phyloP scores from a whole-genome alignment of 35 echinoderm and acorn worm genomes.

The Patiria miniata region DNA sequence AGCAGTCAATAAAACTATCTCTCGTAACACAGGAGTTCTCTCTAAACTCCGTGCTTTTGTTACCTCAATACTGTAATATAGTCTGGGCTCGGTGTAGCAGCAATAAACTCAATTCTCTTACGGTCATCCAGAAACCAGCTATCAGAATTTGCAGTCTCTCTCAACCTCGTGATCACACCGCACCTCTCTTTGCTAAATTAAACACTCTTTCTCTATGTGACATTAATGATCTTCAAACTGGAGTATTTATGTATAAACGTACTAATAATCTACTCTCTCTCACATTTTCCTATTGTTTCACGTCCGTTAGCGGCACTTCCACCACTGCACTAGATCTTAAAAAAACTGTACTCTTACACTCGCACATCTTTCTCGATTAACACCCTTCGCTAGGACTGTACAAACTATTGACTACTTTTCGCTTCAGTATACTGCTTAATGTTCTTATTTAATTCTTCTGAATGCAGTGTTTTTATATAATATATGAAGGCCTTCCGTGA shows the following conservation, averaged over 20 bases:
- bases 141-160: background rate
- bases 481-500: too few relatives aligned
- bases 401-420: too few relatives aligned
- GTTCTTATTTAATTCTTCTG: too few relatives aligned
- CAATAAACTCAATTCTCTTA: background rate
- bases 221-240: conserved; percentile 4
- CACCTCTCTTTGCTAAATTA: background rate
- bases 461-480: too few relatives aligned
- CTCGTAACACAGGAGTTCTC: background rate
- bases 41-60: too few relatives aligned
- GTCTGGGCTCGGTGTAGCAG: background rate
- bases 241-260: background rate
- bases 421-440: too few relatives aligned
- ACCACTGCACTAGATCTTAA: background rate
- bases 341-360: background rate
- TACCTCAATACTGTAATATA: background rate
- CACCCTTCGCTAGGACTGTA: background rate
- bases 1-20: background rate
- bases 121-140: background rate
- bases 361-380: background rate
- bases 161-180: conserved; percentile 3
- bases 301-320: background rate
- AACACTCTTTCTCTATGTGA: background rate
- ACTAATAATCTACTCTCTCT: background rate
- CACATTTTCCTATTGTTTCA: background rate